Evolutionary conservation across 1,140 invertebrate species (phyloP), one percentile per base, ranked within the genome.

Genomic region (Paralvinella palmiformis): DNA sequence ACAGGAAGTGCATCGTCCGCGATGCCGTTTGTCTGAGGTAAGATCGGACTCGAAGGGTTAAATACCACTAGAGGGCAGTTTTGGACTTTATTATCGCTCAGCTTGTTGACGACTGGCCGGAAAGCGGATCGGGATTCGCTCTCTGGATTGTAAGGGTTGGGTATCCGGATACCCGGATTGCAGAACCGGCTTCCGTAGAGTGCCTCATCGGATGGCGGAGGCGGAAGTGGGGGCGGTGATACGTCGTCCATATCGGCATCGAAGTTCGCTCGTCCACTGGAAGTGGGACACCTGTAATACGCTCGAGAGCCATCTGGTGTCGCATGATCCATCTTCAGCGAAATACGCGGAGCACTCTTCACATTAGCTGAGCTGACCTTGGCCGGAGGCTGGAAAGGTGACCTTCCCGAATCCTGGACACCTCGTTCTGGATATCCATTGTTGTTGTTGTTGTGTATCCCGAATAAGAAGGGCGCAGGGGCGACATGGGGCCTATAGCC

Each of bases 181-280:
- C 10, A n/a, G 37, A 41, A n/a, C 37, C 37, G 10, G 37, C 10
- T 13, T 10, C n/a, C n/a, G 37, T 13, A 41, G n/a, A 41, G 37
- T 41, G 37, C n/a, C n/a, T 41, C 37, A 41, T 41, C 37, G 10
- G 37, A n/a, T n/a, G 37, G 37, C 32, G n/a, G 32, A 31, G 57
- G 61, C 13, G 52, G 35, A 20, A 59, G 63, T 24, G 63, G 32
- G 5, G 48, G 48, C 2, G 45, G 55, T 10, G 50, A 53, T 7
- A 7, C 27, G 55, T 29, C 55, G 32, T 7, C 32, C 7, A 13
- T 6, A 7, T 57, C 6, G 55, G 22, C 55, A 32, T 57, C 24
- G 4, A 7, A 10, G 55, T 20, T 13, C 4, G 55, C 10, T 17
- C 10, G 32, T 6, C 20, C 32, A 35, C 37, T 41, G 37, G 37